phyloP scores from a whole-genome alignment of 2,888 invertebrate genomes.

The Maniola hyperantus region DNA sequence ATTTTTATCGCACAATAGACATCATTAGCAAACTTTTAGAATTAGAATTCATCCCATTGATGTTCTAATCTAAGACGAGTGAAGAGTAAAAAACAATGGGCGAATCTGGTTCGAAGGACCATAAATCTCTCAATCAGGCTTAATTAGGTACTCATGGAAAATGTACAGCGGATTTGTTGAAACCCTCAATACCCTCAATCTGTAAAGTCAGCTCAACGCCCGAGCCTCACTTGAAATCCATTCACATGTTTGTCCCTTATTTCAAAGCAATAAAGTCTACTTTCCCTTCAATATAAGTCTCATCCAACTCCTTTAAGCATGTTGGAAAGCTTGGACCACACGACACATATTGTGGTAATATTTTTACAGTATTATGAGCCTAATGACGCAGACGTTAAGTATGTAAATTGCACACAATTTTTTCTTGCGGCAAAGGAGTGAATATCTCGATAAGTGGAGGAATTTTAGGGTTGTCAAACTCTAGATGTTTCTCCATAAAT shows the following conservation, averaged over 20 bases:
- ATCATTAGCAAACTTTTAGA: too few species aligned
- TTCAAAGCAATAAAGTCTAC: slow-evolving; percentile 23
- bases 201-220: slow-evolving; percentile 36
- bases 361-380: slow-evolving; percentile 20
- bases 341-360: slow-evolving; percentile 25
- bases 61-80: not conserved
- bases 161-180: slow-evolving; percentile 31
- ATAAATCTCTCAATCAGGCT: slow-evolving; percentile 4
- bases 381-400: slow-evolving; percentile 18
- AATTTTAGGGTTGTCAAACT: slow-evolving; percentile 21
- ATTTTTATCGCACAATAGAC: too few species aligned
- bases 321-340: slow-evolving; percentile 7
- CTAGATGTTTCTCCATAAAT: not conserved
- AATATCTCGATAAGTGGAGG: slow-evolving; percentile 18
- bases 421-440: slow-evolving; percentile 2
- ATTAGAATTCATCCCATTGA: not conserved
- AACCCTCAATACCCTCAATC: slow-evolving; percentile 34
- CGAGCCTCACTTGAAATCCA: slow-evolving; percentile 10
- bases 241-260: slow-evolving; percentile 14
- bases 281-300: slow-evolving; percentile 2
- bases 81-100: not conserved
- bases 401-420: slow-evolving; percentile 25
- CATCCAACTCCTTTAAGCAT: slow-evolving; percentile 19
- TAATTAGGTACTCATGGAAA: slow-evolving; percentile 25
- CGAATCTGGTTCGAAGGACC: not conserved